Conservation (phyloP, 1,140 invertebrate genomes). For the Brachionus paranguensis region DNA sequence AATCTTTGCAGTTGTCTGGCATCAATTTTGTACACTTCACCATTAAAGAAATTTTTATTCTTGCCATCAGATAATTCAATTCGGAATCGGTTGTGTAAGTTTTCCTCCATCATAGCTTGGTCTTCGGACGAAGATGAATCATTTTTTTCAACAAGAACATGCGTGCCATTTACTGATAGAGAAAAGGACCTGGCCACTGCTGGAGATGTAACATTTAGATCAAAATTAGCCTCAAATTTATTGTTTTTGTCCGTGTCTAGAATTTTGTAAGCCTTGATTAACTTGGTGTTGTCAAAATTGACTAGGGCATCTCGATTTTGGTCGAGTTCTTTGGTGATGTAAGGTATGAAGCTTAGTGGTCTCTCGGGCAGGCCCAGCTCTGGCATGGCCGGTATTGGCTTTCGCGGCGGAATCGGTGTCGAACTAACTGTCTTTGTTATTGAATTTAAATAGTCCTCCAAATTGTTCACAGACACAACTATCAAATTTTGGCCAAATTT, state of each 20-base stretch:
- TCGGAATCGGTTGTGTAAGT: not conserved
- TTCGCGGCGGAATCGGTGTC: not conserved
- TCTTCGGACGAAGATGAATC: not conserved
- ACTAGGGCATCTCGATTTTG: not conserved
- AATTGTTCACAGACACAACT: not conserved
- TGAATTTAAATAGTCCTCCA: constrained; percentile 2
- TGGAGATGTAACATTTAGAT: not conserved
- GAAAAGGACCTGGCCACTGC: not conserved
- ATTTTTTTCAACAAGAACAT: constrained; percentile 17
- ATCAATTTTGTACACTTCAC: constrained; percentile 22
- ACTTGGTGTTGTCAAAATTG: not conserved
- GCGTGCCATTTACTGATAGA: not conserved
- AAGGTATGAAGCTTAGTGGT: not conserved
- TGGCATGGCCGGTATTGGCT: constrained; percentile 27
- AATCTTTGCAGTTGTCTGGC: constrained; percentile 11
- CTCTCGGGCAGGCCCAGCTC: not conserved
- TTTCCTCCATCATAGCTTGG: not conserved
- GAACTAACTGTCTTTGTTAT: not conserved
- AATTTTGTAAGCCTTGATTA: constrained; percentile 25
- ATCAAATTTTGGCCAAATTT: constrained; percentile 10
- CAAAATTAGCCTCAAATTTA: constrained; percentile 15
- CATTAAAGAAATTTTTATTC: not conserved
- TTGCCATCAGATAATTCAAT: constrained; percentile 16
- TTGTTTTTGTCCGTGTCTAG: not conserved
- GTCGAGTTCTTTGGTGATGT: constrained; percentile 3